Percentiles rank a stretch among this genome's conserved stretches.
Evolutionary conservation across 2,888 invertebrate genomes (phyloP).

Genomic region (Chrysomela aeneicollis): DNA sequence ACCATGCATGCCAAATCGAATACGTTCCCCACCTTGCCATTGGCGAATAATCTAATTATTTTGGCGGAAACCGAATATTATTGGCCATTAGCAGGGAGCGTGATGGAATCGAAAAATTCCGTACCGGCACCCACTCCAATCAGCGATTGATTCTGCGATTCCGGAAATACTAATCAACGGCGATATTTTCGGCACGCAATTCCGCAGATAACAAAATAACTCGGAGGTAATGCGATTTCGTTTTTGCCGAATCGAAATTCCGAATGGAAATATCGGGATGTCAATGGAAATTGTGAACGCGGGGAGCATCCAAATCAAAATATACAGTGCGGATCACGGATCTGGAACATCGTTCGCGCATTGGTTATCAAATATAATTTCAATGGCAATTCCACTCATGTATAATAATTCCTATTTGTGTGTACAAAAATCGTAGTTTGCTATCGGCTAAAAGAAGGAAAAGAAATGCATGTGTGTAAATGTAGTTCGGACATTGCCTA

Average conservation of each 20-base stretch:
- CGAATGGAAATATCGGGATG: neutral
- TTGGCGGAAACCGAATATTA: slow-evolving; percentile 5
- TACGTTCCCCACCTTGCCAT: neutral
- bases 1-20: neutral
- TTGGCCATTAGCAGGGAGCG: slow-evolving; percentile 16
- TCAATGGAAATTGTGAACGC: neutral
- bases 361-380: no score
- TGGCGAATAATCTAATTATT: slow-evolving; percentile 3
- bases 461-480: no score
- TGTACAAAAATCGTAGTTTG: no score
- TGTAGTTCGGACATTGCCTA: no score
- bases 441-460: no score
- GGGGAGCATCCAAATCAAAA: neutral
- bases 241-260: neutral
- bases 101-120: slow-evolving; percentile 16
- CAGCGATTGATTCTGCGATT: slow-evolving; percentile 15
- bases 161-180: slow-evolving; percentile 14
- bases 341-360: no score
- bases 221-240: slow-evolving; percentile 5
- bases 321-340: neutral
- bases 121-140: slow-evolving; percentile 9
- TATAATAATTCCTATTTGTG: no score
- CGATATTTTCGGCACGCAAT: slow-evolving; percentile 16
- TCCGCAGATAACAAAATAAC: slow-evolving; percentile 14
- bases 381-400: no score